Percentiles rank a stretch among this genome's conserved stretches.
phyloP scores from a whole-genome alignment of 2,888 invertebrate species.

The Taenaris catops region DNA sequence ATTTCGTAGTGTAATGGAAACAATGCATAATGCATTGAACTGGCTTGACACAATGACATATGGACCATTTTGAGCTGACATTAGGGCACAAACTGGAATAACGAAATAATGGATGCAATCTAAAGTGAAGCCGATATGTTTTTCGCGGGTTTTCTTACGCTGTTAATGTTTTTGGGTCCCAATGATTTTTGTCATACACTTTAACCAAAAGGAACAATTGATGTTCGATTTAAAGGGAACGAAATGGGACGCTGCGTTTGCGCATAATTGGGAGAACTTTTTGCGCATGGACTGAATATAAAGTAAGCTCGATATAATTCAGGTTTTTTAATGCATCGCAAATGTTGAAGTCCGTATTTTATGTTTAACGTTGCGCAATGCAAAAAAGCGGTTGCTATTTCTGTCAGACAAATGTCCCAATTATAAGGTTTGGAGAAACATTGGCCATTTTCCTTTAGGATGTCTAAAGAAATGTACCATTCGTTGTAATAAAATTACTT shows the following conservation, averaged over 20 bases:
- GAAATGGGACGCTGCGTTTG: slow-evolving; percentile 44
- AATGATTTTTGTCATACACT: slow-evolving; percentile 51
- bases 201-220: slow-evolving; percentile 48
- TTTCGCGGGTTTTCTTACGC: slow-evolving; percentile 55
- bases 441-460: slow-evolving; percentile 7
- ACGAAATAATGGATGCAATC: slow-evolving; percentile 48
- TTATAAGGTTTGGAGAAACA: slow-evolving; percentile 13
- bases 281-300: slow-evolving; percentile 63
- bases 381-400: slow-evolving; percentile 20
- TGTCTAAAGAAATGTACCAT: too few species aligned
- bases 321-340: slow-evolving; percentile 44
- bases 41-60: slow-evolving; percentile 71
- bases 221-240: slow-evolving; percentile 58
- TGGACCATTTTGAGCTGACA: slow-evolving; percentile 63
- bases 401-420: slow-evolving; percentile 23
- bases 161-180: slow-evolving; percentile 42
- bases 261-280: slow-evolving; percentile 71
- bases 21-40: slow-evolving; percentile 71
- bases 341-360: slow-evolving; percentile 22
- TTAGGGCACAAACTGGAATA: slow-evolving; percentile 54
- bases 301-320: slow-evolving; percentile 59
- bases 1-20: slow-evolving; percentile 77
- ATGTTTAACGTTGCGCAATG: slow-evolving; percentile 8
- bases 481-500: too few species aligned
- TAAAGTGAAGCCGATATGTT: slow-evolving; percentile 44